A percentile compares a stretch with the other conserved stretches of the same genome.
These are phyloP conservation scores for Yponomeuta sedellus DNA, from an alignment of 2,888 invertebrate genomes.

Conservation along the genomic window DNA sequence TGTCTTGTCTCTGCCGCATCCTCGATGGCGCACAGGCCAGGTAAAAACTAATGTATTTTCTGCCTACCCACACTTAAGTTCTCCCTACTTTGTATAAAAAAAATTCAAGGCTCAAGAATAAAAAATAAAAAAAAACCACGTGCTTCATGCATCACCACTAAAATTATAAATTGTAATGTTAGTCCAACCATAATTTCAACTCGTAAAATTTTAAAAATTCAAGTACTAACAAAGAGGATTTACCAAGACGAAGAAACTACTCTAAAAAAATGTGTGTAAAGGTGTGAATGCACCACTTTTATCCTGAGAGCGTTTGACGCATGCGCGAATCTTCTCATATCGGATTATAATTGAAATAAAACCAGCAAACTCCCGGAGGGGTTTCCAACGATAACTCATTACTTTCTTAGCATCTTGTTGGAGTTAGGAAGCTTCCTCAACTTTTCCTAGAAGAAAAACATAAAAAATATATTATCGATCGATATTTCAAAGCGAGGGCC, in stretches of 20 bases:
- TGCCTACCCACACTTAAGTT: too few relatives aligned
- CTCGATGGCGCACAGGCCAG: too few relatives aligned
- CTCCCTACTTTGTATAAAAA: too few relatives aligned
- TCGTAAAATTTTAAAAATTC: too few relatives aligned
- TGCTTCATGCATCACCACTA: too few relatives aligned
- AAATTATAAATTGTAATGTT: too few relatives aligned
- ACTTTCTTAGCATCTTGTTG: slow-evolving; percentile 38
- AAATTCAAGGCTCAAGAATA: too few relatives aligned
- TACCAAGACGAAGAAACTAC: neutral
- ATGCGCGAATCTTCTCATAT: slow-evolving; percentile 49
- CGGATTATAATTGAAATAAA: slow-evolving; percentile 73
- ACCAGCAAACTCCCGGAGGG: slow-evolving; percentile 52
- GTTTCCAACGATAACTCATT: slow-evolving; percentile 51
- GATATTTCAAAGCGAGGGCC: neutral
- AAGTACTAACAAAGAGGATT: too few relatives aligned
- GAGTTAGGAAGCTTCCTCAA: neutral
- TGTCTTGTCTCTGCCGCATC: too few relatives aligned
- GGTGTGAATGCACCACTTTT: slow-evolving; percentile 16
- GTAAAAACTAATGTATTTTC: too few relatives aligned
- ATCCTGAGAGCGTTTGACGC: slow-evolving; percentile 30
- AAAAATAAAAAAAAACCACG: too few relatives aligned
- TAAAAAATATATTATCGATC: neutral
- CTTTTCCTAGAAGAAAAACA: neutral
- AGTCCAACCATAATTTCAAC: too few relatives aligned
- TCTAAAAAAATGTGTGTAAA: slow-evolving; percentile 13